Evolutionary conservation across 1,140 invertebrate genomes (phyloP).

Genomic region (Pogonomyrmex barbatus): DNA sequence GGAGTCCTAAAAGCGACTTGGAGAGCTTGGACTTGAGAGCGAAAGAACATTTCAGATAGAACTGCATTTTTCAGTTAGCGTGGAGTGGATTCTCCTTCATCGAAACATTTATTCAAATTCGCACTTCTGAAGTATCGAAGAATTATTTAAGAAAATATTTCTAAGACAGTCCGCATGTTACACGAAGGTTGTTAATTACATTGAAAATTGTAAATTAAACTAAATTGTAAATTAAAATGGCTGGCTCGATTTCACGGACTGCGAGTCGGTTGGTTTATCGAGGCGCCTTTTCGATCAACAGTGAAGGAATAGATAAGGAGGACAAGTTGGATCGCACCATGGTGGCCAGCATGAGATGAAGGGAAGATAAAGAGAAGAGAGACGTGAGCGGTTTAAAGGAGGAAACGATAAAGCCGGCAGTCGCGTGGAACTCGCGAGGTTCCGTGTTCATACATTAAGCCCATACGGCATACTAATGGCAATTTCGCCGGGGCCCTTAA

Average conservation of each 20-base stretch:
- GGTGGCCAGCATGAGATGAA: constrained; percentile 16
- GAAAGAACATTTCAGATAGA: background rate
- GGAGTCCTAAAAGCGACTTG: background rate
- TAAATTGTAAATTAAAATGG: constrained; percentile 22
- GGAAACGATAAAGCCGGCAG: constrained; percentile 49
- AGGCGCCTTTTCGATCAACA: constrained; percentile 23
- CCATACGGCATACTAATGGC: constrained; percentile 55
- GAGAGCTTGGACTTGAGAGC: background rate
- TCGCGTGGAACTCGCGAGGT: constrained; percentile 58
- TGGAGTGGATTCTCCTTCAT: background rate
- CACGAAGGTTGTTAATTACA: no score
- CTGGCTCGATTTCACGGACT: background rate
- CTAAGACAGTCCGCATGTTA: background rate
- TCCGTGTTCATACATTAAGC: constrained; percentile 60
- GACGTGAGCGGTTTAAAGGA: constrained; percentile 59
- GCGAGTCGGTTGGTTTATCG: constrained; percentile 21
- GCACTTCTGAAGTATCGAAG: background rate
- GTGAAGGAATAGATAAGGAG: constrained; percentile 38
- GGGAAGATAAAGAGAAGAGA: constrained; percentile 44
- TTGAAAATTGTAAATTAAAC: no score
- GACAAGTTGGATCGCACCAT: constrained; percentile 42
- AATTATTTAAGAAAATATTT: background rate
- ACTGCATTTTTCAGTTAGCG: background rate
- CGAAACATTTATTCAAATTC: constrained; percentile 27
- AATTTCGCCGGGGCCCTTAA: constrained; percentile 54